phyloP scores from a whole-genome alignment of 2,113 vertebrate genomes.

The Zingel zingel region DNA sequence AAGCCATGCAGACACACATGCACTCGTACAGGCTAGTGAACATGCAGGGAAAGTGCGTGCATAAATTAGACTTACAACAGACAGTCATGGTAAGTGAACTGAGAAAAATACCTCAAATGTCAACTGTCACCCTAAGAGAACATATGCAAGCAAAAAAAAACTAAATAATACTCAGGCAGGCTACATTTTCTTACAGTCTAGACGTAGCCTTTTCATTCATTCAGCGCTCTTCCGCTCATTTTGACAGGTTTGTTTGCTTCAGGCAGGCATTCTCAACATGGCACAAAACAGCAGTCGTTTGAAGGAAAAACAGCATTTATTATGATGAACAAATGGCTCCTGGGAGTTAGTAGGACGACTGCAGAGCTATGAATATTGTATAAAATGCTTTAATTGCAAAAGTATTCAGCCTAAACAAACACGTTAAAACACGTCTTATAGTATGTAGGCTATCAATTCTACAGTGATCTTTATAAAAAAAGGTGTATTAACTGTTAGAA shows the following conservation, averaged over 20 bases:
- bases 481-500: not conserved
- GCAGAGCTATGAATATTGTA: not conserved
- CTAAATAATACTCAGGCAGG: not conserved
- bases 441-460: not conserved
- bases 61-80: not conserved
- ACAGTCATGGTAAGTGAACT: conserved; percentile 8
- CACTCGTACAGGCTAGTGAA: not conserved
- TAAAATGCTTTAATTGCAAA: not conserved
- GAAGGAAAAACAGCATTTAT: conserved; percentile 16
- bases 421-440: not conserved
- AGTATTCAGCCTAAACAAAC: not conserved
- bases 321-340: conserved; percentile 20
- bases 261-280: conserved; percentile 46
- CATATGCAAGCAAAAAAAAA: conserved; percentile 14
- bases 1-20: conserved; percentile 1
- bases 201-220: conserved; percentile 10
- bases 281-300: conserved; percentile 15
- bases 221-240: not conserved
- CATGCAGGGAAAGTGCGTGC: not conserved
- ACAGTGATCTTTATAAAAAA: not conserved
- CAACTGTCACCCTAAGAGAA: conserved; percentile 30
- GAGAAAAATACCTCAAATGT: conserved; percentile 13
- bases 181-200: conserved; percentile 17
- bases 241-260: conserved; percentile 45
- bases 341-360: not conserved